Evolutionary conservation across 2,888 invertebrate species (phyloP).

Genomic region (Xylota segnis): DNA sequence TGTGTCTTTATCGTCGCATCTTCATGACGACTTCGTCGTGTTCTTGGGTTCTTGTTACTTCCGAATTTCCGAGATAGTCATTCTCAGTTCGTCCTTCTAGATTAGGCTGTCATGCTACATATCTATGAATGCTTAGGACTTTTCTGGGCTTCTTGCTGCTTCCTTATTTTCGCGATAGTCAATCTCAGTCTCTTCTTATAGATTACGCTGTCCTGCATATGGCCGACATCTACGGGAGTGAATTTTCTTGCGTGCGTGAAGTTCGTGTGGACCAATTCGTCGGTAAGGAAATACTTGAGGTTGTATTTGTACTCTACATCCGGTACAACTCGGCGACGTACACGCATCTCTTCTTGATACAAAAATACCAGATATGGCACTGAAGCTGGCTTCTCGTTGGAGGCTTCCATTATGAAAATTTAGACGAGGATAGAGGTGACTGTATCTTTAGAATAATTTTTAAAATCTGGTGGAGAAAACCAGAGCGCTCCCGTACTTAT

Average conservation of each 20-base stretch:
- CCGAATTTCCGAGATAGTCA: neutral
- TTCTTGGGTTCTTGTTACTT: neutral
- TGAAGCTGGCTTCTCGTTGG: neutral
- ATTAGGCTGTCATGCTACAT: slow-evolving; percentile 29
- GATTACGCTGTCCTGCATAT: slow-evolving; percentile 61
- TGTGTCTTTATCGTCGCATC: no score
- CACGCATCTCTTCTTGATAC: slow-evolving; percentile 17
- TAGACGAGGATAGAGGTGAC: no score
- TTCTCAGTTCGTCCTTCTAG: slow-evolving; percentile 7
- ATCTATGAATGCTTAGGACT: neutral
- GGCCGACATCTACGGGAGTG: slow-evolving; percentile 27
- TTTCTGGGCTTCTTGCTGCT: neutral
- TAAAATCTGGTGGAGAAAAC: neutral
- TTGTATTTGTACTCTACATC: slow-evolving; percentile 13
- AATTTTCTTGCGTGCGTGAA: slow-evolving; percentile 19
- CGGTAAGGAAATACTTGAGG: slow-evolving; percentile 32
- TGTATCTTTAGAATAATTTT: neutral
- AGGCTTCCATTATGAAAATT: no score
- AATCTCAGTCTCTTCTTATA: slow-evolving; percentile 48
- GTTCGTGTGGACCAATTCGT: slow-evolving; percentile 37
- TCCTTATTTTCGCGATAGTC: slow-evolving; percentile 40
- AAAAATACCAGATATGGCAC: slow-evolving; percentile 15
- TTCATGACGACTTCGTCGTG: neutral
- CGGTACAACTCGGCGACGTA: neutral
- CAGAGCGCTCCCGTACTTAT: neutral